Base-by-base conservation (phyloP, 2,888 invertebrate genomes). In the Harpagoxenus sublaevis region DNA sequence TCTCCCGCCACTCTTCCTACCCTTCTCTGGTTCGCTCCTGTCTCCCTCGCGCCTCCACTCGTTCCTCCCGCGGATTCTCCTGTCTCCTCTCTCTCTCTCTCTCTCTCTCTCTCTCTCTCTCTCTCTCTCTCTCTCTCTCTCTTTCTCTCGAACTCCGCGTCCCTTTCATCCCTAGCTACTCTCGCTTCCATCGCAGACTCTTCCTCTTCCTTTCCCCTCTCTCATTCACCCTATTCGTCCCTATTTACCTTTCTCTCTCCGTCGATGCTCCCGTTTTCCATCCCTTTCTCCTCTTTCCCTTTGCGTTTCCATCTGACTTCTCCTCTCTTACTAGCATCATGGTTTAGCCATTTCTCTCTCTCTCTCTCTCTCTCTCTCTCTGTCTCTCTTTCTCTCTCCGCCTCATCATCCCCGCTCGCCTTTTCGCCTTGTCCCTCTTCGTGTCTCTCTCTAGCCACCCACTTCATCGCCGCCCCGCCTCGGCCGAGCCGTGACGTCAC, bases 401-500 rank as follows among this genome's bases (percentile, higher is more conserved):
- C 68, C 45, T 60, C 78, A 23, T 51, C 74, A 60, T 53, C 48
- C 75, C 51, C 39, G 42, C 65, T 73, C 84, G 45, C n/a, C 73
- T 60, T n/a, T 57, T 82, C 78, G 31, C 35, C 39, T 9, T 23
- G 35, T 70, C 53, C 10, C 78, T 78, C 66, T 51, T 63, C 51
- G 39, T 66, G 83, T 82, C 87, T 55, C n/a, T 70, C 73, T 75
- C 68, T 8, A 65, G 51, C 57, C 70, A 77, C 84, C 65, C 85
- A 62, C 74, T 42, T 55, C 68, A 66, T 75, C 73, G 60, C 66
- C 78, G 53, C 83, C 73, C 86, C 81, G 83, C 73, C 87, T 79
- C 84, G 57, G 82, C 83, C 89, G 83, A 65, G 73, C 88, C 82
- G 48, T 75, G 94, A 94, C 94, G 94, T 95, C 94, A 93, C 94